A percentile compares a stretch with the other conserved stretches of the same genome.
Evolutionary conservation across 2,888 invertebrate genomes (phyloP).

Genomic region (Amorpha juglandis): DNA sequence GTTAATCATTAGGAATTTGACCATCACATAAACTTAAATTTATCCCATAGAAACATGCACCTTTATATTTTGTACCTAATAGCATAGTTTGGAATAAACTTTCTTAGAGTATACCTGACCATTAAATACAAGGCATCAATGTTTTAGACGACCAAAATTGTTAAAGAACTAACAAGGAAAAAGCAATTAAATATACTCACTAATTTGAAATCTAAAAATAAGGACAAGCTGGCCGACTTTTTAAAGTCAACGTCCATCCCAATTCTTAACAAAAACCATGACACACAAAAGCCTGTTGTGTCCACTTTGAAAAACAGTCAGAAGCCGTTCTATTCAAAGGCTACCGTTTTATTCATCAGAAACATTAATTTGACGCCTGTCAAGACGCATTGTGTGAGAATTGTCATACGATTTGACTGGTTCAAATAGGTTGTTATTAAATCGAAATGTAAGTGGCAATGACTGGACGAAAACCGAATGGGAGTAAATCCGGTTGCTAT

Average conservation of each 20-base stretch:
- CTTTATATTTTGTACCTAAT: too few relatives aligned
- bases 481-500: constrained; percentile 19
- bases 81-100: too few relatives aligned
- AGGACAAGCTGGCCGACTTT: neutral
- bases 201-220: neutral
- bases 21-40: too few relatives aligned
- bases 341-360: constrained; percentile 31
- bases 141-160: too few relatives aligned
- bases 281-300: constrained; percentile 1
- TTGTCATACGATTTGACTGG: constrained; percentile 28
- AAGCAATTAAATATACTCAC: neutral
- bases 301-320: constrained; percentile 20
- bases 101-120: too few relatives aligned
- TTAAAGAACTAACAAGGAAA: neutral
- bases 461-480: constrained; percentile 28
- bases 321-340: constrained; percentile 39
- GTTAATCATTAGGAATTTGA: too few relatives aligned
- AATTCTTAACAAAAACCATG: neutral
- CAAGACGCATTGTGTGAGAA: constrained; percentile 42
- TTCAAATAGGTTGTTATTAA: constrained; percentile 22
- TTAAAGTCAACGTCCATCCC: constrained; percentile 15
- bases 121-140: too few relatives aligned
- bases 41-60: too few relatives aligned
- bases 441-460: constrained; percentile 23
- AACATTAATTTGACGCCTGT: constrained; percentile 53